These are phyloP conservation scores for Temnothorax nylanderi DNA, from an alignment of 1,140 invertebrate genomes.

Conservation along the genomic window DNA sequence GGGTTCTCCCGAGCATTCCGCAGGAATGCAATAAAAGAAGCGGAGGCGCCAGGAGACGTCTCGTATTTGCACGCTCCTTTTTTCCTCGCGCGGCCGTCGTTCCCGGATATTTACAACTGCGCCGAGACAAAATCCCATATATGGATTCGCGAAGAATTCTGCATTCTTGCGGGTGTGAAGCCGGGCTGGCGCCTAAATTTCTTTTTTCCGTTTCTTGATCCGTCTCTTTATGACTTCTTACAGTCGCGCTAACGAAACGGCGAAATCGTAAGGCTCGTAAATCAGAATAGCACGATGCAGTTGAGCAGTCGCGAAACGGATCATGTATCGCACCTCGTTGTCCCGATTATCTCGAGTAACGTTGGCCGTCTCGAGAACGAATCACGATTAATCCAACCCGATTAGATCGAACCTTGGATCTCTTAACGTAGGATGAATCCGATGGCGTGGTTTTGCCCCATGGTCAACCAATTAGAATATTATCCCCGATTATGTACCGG, in stretches of 20 bases:
- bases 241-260: not conserved
- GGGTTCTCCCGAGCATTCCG: not conserved
- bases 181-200: not conserved
- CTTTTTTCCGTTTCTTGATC: not conserved
- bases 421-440: constrained; percentile 15
- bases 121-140: constrained; percentile 8
- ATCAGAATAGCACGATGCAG: not conserved
- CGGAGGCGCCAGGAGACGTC: constrained; percentile 29
- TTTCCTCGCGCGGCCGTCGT: constrained; percentile 1
- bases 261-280: not conserved
- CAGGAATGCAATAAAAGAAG: constrained; percentile 43
- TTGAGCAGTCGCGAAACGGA: not conserved
- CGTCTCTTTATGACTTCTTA: not conserved
- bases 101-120: constrained; percentile 55
- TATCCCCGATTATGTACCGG: constrained; percentile 9
- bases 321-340: not conserved
- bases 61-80: not conserved
- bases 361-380: not conserved
- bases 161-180: constrained; percentile 7
- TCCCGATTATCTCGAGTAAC: not conserved
- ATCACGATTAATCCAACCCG: constrained; percentile 15
- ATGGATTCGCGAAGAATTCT: not conserved
- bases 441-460: not conserved
- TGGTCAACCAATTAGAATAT: constrained; percentile 32
- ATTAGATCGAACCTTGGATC: constrained; percentile 46